These are phyloP conservation scores for Progne subis DNA, from an alignment of 2,113 vertebrate genomes.

Conservation along the genomic window DNA sequence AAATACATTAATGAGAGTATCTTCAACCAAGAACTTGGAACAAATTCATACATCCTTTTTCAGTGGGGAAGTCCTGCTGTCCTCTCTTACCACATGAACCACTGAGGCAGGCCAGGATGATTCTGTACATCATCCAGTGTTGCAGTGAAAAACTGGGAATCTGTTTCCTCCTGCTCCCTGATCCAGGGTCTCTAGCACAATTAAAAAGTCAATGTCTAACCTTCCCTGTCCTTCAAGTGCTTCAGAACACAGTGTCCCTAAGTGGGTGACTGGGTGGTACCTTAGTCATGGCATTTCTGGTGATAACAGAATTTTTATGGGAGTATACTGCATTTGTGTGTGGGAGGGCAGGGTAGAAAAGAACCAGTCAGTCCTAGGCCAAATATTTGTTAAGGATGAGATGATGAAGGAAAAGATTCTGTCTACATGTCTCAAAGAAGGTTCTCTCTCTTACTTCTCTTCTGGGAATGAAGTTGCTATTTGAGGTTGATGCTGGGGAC, in stretches of 20 bases:
- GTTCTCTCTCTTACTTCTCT: not conserved
- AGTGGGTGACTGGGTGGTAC: not conserved
- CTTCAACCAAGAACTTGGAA: not conserved
- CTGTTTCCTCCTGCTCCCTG: not conserved
- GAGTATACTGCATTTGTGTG: not conserved
- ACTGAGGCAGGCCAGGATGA: not conserved
- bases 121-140: not conserved
- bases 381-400: not conserved
- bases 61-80: not conserved
- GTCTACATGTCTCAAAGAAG: not conserved
- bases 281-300: not conserved
- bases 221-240: not conserved
- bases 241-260: not conserved
- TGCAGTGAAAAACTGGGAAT: not conserved
- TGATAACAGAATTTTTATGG: not conserved
- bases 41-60: not conserved
- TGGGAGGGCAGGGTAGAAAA: not conserved
- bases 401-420: not conserved
- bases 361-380: not conserved
- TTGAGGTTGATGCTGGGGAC: not conserved
- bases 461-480: not conserved
- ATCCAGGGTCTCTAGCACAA: not conserved
- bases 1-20: not conserved
- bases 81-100: not conserved
- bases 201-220: not conserved